These are phyloP conservation scores for Leptinotarsa juncta DNA, from an alignment of 2,888 invertebrate genomes.

Conservation along the genomic window DNA sequence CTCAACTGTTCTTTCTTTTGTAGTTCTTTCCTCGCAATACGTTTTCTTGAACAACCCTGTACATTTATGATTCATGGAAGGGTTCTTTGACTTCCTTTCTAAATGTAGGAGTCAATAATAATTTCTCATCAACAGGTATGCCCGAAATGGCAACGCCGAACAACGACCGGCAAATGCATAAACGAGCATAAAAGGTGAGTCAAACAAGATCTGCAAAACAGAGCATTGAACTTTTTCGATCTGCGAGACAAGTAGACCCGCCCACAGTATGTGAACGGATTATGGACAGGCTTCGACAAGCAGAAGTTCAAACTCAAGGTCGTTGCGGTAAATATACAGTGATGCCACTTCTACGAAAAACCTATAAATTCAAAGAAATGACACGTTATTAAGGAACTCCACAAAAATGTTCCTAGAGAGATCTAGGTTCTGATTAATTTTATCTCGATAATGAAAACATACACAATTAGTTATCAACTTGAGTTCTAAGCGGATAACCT, in stretches of 20 bases:
- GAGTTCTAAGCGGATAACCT: too few relatives aligned
- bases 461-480: too few relatives aligned
- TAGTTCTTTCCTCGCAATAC: too few relatives aligned
- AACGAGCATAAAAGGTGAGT: constrained; percentile 31
- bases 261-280: constrained; percentile 21
- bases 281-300: constrained; percentile 29
- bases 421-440: too few relatives aligned
- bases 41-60: too few relatives aligned
- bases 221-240: constrained; percentile 35
- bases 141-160: background rate
- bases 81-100: too few relatives aligned
- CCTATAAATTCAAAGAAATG: background rate
- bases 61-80: too few relatives aligned
- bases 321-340: constrained; percentile 7
- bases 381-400: too few relatives aligned
- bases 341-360: background rate
- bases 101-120: background rate
- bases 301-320: constrained; percentile 30
- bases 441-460: too few relatives aligned
- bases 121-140: background rate
- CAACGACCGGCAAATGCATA: background rate
- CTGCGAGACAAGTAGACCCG: constrained; percentile 31
- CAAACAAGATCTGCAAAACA: constrained; percentile 34
- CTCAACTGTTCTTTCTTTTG: too few relatives aligned
- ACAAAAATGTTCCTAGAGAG: too few relatives aligned